Base-by-base conservation (phyloP, 2,888 invertebrate species). In the Cremastobaeus sp. region DNA sequence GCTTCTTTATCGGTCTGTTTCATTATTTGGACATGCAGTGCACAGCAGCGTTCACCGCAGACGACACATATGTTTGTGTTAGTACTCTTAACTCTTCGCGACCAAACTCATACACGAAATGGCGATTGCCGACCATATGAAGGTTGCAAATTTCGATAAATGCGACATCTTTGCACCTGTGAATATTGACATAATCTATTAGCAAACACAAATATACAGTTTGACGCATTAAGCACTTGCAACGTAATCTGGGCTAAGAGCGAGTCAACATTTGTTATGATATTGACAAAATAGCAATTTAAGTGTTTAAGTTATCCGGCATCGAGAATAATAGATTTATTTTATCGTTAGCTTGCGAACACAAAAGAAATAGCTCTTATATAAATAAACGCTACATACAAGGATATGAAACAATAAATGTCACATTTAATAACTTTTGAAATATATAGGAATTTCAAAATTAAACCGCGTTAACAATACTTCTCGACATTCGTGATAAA, bases 151-250 rank as follows among this genome's bases (percentile, higher is more conserved):
- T 66, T 55, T 55, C 54, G 12, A 66, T 66, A 57, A 57, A 52
- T 20, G 34, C 41, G 37, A 68, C 52, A 43, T 52, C 37, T 43
- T 52, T 35, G 37, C 43, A 32, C 32, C 28, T 50, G n/a, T 69
- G 35, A 43, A 45, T 60, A 60, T 69, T 69, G 59, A 69, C 39
- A 45, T 25, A 60, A 57, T 17, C 35, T 69, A 50, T 59, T 69
- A 69, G 43, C 52, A 59, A 69, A 69, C 52, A 60, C 68, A 69
- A 60, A 59, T 52, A 52, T 45, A 52, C 37, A 69, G 48, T 59
- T 21, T 45, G 37, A 50, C 47, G 54, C 43, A 68, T 68, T 68
- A 68, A 50, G 43, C 25, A 50, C 21, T 55, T 48, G 48, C 18
- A 39, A 57, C 50, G 47, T 57, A 48, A 66, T 66, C 37, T 57